A percentile compares a stretch with the other conserved stretches of the same genome.
Evolutionary conservation across 37 sponge, comb jelly and placozoan species (phyloP).

Genomic region (Diacarnus erythraeanus): DNA sequence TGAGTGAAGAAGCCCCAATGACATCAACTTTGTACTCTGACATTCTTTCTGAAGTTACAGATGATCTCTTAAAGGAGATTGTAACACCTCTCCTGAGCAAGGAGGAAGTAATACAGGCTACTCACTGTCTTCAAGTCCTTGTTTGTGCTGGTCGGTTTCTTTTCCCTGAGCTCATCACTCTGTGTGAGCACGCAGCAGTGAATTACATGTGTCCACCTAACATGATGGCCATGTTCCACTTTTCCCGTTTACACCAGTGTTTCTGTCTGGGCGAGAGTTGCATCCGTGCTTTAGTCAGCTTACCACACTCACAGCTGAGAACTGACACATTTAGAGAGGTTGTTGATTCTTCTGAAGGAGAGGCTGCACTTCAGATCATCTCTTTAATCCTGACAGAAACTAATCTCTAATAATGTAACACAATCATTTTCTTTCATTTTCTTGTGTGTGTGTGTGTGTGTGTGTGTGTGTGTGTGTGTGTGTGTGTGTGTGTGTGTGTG

Average conservation of each 20-base stretch:
- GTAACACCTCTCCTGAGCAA: not conserved
- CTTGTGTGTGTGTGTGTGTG: too few species aligned
- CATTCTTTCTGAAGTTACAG: not conserved
- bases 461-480: too few species aligned
- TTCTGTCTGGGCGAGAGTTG: slow-evolving; percentile 34
- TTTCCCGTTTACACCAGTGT: slow-evolving; percentile 41
- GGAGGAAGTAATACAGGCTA: not conserved
- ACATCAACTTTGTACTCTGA: not conserved
- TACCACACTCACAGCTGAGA: slow-evolving; percentile 30
- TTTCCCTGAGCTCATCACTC: slow-evolving; percentile 13
- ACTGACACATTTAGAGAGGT: slow-evolving; percentile 12
- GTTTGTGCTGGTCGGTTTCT: slow-evolving; percentile 49
- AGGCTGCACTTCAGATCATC: slow-evolving; percentile 17
- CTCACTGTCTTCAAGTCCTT: slow-evolving; percentile 34
- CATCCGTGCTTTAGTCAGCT: not conserved
- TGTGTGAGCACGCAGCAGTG: slow-evolving; percentile 25
- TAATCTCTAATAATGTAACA: not conserved
- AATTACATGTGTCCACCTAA: slow-evolving; percentile 8
- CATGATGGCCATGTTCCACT: slow-evolving; percentile 42
- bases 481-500: too few species aligned
- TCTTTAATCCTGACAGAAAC: not conserved
- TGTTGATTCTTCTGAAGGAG: slow-evolving; percentile 8
- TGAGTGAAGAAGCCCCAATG: not conserved
- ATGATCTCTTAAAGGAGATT: not conserved
- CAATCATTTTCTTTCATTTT: too few species aligned